These are phyloP conservation scores for Acanthosepion pharaonis DNA, from an alignment of 2,888 invertebrate genomes.

Conservation along the genomic window DNA sequence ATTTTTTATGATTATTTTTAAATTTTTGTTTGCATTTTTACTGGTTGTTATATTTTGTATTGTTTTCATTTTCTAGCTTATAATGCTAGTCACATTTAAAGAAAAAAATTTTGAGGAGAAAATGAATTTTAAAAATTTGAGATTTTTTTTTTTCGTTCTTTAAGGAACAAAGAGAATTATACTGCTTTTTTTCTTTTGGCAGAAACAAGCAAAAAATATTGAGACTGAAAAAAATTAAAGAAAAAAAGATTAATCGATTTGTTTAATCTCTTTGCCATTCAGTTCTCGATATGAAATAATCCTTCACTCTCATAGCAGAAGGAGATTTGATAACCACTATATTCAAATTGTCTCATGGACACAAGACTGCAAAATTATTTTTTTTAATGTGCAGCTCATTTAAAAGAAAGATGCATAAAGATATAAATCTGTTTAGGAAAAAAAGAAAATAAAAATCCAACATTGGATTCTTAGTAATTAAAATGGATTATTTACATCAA, in stretches of 20 bases:
- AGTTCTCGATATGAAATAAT: not conserved
- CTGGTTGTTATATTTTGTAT: not conserved
- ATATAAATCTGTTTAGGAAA: too few species aligned
- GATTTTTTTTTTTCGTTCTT: not conserved
- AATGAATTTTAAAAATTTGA: not conserved
- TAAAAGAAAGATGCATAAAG: too few species aligned
- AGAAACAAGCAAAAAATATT: not conserved
- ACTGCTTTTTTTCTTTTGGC: not conserved
- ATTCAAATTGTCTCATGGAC: not conserved
- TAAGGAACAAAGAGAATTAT: not conserved
- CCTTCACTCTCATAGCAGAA: not conserved
- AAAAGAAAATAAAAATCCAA: too few species aligned
- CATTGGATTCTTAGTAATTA: too few species aligned
- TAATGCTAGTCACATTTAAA: constrained; percentile 14
- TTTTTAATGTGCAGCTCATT: too few species aligned
- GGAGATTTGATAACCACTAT: not conserved
- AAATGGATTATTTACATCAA: too few species aligned
- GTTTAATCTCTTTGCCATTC: not conserved
- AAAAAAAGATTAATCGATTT: not conserved
- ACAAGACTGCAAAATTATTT: not conserved
- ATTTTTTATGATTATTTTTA: not conserved
- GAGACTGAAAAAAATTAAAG: not conserved
- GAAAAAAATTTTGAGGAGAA: not conserved
- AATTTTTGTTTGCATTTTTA: not conserved
- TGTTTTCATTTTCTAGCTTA: not conserved